phyloP scores from a whole-genome alignment of 2,797 vertebrate species.

The Acestrorhynchus altus region DNA sequence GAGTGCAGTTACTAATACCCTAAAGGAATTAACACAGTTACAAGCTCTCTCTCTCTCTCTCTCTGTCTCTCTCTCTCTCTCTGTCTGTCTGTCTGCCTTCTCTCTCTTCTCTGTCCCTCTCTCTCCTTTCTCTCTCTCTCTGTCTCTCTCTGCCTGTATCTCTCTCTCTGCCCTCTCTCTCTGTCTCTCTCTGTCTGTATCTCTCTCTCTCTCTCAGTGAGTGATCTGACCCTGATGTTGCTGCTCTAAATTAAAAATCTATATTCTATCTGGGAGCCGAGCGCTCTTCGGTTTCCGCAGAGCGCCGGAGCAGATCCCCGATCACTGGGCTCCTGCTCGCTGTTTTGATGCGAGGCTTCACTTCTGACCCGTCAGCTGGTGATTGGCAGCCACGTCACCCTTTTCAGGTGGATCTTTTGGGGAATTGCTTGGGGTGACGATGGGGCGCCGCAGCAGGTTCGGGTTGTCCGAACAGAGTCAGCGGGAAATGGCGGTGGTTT shows the following conservation, averaged over 20 bases:
- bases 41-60: too few relatives aligned
- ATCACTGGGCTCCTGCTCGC: conserved; percentile 40
- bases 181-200: background rate
- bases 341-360: conserved; percentile 41
- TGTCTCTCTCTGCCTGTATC: too few relatives aligned
- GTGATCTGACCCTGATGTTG: conserved; percentile 76
- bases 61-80: too few relatives aligned
- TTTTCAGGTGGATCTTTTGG: conserved; percentile 33
- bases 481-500: too few relatives aligned
- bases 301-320: conserved; percentile 29
- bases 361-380: conserved; percentile 35
- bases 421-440: background rate
- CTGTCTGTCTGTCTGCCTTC: too few relatives aligned
- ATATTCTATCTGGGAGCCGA: conserved; percentile 78
- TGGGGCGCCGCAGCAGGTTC: background rate
- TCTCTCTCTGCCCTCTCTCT: too few relatives aligned
- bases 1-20: too few relatives aligned
- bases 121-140: too few relatives aligned
- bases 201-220: conserved; percentile 58
- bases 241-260: conserved; percentile 80
- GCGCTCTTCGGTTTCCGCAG: conserved; percentile 67
- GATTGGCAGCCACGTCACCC: conserved; percentile 40
- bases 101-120: too few relatives aligned
- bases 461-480: background rate
- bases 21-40: too few relatives aligned